Evolutionary conservation across 2,113 vertebrate species (phyloP).

Genomic region (Ciconia maguari): DNA sequence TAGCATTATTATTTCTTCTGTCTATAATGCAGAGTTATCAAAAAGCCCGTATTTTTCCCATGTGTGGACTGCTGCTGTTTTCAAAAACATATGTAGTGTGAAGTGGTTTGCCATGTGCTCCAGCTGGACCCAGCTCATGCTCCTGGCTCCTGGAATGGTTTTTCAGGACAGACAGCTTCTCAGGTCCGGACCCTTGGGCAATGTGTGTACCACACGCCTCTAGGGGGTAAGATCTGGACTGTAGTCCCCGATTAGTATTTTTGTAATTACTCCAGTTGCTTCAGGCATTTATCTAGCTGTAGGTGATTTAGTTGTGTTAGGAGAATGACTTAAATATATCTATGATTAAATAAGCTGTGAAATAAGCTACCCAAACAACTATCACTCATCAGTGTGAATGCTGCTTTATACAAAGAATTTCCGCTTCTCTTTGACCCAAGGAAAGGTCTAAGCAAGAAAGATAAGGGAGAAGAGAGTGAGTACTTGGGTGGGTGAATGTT

Average conservation of each 20-base stretch:
- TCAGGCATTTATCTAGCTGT: background rate
- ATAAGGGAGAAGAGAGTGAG: background rate
- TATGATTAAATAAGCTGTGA: background rate
- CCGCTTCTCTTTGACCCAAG: background rate
- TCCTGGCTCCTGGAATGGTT: background rate
- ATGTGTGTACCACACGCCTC: background rate
- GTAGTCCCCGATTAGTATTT: background rate
- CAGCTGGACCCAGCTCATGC: background rate
- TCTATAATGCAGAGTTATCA: background rate
- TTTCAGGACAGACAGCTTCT: background rate
- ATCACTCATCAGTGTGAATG: background rate
- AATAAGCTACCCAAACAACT: background rate
- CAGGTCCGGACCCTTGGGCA: background rate
- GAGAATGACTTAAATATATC: background rate
- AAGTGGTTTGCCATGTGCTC: background rate
- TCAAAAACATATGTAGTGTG: background rate
- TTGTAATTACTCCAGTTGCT: background rate
- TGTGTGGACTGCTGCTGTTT: background rate
- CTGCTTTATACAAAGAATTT: background rate
- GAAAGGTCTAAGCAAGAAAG: background rate
- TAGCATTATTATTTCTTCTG: constrained; percentile 24
- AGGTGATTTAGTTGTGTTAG: background rate
- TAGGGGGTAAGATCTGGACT: background rate
- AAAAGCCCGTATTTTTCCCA: background rate
- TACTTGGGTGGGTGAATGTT: background rate